Percentiles rank a stretch among this genome's conserved stretches.
These are phyloP conservation scores for Heloderma charlesbogerti DNA, from an alignment of 2,113 vertebrate genomes.

Conservation along the genomic window DNA sequence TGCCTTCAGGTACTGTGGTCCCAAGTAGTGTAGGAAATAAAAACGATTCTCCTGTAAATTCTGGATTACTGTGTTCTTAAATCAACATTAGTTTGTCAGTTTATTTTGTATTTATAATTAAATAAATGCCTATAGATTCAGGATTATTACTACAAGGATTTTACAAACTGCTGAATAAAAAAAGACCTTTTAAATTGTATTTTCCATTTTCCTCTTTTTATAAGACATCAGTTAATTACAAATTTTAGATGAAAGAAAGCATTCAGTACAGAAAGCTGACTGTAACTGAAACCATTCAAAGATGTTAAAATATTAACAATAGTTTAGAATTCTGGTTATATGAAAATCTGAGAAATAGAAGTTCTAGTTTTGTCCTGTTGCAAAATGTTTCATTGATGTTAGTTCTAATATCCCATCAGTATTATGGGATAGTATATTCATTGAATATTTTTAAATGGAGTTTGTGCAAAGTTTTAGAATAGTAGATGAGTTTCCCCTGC, in stretches of 20 bases:
- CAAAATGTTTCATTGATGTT: background rate
- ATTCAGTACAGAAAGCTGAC: background rate
- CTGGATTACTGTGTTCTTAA: background rate
- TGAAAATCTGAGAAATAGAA: background rate
- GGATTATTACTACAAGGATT: background rate
- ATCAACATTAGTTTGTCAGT: background rate
- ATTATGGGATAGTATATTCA: background rate
- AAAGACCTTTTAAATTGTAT: background rate
- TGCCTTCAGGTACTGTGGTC: too few species aligned
- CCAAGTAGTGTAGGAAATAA: too few species aligned
- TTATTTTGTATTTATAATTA: background rate
- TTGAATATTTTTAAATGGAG: background rate
- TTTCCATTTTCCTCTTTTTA: background rate
- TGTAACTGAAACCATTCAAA: background rate
- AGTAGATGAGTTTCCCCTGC: conserved; percentile 19
- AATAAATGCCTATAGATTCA: background rate
- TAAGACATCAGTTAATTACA: background rate
- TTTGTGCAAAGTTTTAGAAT: conserved; percentile 32
- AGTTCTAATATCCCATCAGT: background rate
- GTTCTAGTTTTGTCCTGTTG: background rate
- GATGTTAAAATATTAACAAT: background rate
- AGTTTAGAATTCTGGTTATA: background rate
- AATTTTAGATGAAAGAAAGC: background rate
- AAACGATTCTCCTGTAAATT: background rate
- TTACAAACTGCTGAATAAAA: background rate